Evolutionary conservation across 2,888 invertebrate species (phyloP).

Genomic region (Diabrotica balteata): DNA sequence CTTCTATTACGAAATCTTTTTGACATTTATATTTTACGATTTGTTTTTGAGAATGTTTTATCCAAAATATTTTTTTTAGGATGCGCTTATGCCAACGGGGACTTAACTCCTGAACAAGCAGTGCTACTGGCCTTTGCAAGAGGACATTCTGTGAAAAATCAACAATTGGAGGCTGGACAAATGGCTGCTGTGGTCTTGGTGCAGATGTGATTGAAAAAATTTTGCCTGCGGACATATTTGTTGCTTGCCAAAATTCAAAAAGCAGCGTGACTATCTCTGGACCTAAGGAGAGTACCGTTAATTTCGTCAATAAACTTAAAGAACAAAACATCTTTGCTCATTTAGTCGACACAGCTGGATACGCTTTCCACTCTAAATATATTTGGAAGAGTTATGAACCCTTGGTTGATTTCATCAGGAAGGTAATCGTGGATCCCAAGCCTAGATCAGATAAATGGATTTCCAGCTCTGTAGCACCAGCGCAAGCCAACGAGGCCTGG

Average conservation of each 20-base stretch:
- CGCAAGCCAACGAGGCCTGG: slow-evolving; percentile 71
- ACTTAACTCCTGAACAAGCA: slow-evolving; percentile 68
- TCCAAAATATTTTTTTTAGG: slow-evolving; percentile 40
- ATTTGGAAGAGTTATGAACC: slow-evolving; percentile 69
- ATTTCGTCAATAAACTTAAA: slow-evolving; percentile 71
- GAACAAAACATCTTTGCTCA: slow-evolving; percentile 76
- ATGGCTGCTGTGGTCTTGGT: slow-evolving; percentile 70
- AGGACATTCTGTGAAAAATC: slow-evolving; percentile 60
- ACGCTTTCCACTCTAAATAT: slow-evolving; percentile 84
- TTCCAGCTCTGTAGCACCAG: slow-evolving; percentile 70
- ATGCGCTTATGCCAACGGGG: slow-evolving; percentile 71
- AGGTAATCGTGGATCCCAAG: slow-evolving; percentile 72
- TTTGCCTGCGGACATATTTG: slow-evolving; percentile 77
- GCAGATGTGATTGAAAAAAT: slow-evolving; percentile 57
- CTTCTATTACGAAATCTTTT: no score
- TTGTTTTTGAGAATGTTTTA: no score
- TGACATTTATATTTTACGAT: no score
- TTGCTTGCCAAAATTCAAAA: slow-evolving; percentile 87
- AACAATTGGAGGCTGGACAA: slow-evolving; percentile 30
- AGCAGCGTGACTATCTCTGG: slow-evolving; percentile 91
- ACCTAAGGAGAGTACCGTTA: slow-evolving; percentile 72
- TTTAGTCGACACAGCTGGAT: slow-evolving; percentile 80
- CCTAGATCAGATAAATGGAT: slow-evolving; percentile 80
- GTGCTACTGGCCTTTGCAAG: slow-evolving; percentile 68
- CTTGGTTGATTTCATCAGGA: slow-evolving; percentile 68